Percentiles rank a stretch among this genome's conserved stretches.
phyloP scores from a whole-genome alignment of 2,113 vertebrate species.

The Gymnarchus niloticus region DNA sequence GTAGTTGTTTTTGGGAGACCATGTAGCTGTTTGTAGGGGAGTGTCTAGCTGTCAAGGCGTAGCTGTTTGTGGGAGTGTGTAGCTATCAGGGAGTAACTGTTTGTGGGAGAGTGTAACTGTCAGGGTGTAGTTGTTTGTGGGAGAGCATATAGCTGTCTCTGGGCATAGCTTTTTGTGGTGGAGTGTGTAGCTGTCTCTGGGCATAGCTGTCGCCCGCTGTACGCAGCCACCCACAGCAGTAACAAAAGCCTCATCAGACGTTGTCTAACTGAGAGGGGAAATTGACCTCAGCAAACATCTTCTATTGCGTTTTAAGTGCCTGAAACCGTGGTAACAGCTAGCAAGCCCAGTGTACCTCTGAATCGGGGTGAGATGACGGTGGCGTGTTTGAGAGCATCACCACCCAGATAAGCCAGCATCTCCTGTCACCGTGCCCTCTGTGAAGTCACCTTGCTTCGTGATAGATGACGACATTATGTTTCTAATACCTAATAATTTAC shows the following conservation, averaged over 20 bases:
- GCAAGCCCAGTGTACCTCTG: not conserved
- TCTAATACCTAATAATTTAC: not conserved
- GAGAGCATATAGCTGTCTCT: not conserved
- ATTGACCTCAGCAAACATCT: not conserved
- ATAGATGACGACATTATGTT: not conserved
- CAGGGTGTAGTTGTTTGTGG: no score
- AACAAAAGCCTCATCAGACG: not conserved
- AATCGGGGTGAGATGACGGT: not conserved
- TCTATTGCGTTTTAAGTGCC: not conserved
- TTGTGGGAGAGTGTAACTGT: not conserved
- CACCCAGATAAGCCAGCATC: not conserved
- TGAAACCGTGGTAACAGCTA: not conserved
- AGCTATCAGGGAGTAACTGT: not conserved
- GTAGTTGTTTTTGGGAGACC: not conserved
- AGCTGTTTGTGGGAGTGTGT: not conserved
- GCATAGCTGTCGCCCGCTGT: not conserved
- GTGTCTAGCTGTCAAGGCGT: not conserved
- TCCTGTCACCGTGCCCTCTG: constrained; percentile 18
- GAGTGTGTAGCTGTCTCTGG: not conserved
- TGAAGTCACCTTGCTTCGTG: not conserved
- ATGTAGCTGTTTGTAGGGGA: no score
- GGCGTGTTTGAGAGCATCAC: not conserved
- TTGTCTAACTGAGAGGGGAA: not conserved
- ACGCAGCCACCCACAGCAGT: not conserved
- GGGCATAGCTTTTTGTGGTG: no score